Conservation (phyloP, 2,888 invertebrate species). For the Lasioglossum villosulum region DNA sequence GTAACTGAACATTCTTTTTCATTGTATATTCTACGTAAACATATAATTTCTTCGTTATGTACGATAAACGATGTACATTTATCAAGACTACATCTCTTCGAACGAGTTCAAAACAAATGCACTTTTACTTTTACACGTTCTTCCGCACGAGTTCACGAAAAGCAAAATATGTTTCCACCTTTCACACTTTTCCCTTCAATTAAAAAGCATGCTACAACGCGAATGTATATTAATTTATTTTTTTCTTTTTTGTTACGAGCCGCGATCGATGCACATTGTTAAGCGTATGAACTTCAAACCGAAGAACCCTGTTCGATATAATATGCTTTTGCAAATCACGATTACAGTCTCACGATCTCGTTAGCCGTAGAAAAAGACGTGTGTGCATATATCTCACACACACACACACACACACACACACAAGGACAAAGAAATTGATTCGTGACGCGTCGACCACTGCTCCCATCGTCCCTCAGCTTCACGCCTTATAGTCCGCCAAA, state of each 20-base stretch:
- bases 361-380: constrained; percentile 71
- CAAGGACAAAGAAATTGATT: constrained; percentile 64
- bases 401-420: no score
- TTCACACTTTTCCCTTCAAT: constrained; percentile 31
- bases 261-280: constrained; percentile 66
- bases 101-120: not conserved
- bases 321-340: constrained; percentile 68
- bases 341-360: constrained; percentile 74
- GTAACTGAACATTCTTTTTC: no score
- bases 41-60: not conserved
- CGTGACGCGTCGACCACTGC: constrained; percentile 25
- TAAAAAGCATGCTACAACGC: constrained; percentile 66
- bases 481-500: constrained; percentile 50
- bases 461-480: constrained; percentile 38
- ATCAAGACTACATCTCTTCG: not conserved
- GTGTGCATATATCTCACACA: constrained; percentile 6
- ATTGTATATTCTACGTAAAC: not conserved
- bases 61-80: not conserved
- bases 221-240: constrained; percentile 35
- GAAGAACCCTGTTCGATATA: constrained; percentile 78
- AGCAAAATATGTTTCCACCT: constrained; percentile 11
- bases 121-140: not conserved
- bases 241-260: constrained; percentile 32
- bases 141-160: not conserved
- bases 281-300: constrained; percentile 72